Evolutionary conservation across 2,888 invertebrate species (phyloP), one percentile per base, ranked within the genome.

Genomic region (Polia nebulosa): DNA sequence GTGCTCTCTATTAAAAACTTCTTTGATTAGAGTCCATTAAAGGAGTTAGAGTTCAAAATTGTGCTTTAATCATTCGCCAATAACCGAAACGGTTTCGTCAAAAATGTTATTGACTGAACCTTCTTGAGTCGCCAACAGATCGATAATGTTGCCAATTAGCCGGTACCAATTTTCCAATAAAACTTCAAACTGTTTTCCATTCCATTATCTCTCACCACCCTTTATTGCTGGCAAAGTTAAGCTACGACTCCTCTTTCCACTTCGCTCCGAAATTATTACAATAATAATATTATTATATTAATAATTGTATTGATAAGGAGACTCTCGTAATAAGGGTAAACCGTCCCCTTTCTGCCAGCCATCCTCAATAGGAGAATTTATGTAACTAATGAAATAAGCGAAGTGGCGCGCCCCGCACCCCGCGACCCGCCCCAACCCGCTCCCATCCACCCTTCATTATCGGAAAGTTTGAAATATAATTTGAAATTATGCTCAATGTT

Each of bases 401-500:
- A 94, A 94, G 95, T 93, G 92, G 88, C 92, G 90, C 86, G 82
- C 90, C 87, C 89, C 88, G 85, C 87, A 70, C 69, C 87, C 88
- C 85, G 78, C 85, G 78, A 78, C 86, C 86, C 89, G 84, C 85
- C 87, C 89, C 88, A 89, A 85, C 90, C 93, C 92, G 88, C 90
- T 87, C 88, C 89, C 90, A 84, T 90, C 94, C 94, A 91, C 94
- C 95, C 95, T 95, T 95, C 95, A 95, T 95, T 95, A 95, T 95
- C 95, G 95, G 95, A 95, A 95, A 95, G 95, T 95, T 95, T 95
- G 94, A 95, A 95, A 95, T 95, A 95, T 95, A 95, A 95, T 95
- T 95, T 95, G 95, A 95, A 95, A 95, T 95, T 95, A 95, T 95
- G 95, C 95, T 95, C 95, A 95, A 95, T 95, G 95, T 95, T 95